Conservation (phyloP, 1,140 invertebrate species). For the Drosophila pallidifrons region DNA sequence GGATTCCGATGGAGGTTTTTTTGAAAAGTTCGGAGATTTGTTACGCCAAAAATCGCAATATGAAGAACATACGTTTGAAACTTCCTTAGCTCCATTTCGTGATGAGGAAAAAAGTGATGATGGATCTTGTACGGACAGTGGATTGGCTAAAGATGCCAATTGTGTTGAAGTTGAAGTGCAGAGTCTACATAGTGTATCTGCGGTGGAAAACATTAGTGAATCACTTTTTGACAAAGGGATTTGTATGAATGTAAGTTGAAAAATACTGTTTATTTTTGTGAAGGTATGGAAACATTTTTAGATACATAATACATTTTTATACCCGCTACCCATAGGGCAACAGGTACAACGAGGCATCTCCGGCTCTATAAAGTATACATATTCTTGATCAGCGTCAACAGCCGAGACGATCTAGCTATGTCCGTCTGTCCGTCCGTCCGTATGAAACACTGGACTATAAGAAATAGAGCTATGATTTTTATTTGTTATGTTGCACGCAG, state of each 20-base stretch:
- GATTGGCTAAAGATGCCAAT: constrained; percentile 23
- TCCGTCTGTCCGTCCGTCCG: too few relatives aligned
- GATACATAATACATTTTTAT: too few relatives aligned
- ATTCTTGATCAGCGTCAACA: too few relatives aligned
- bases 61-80: constrained; percentile 86
- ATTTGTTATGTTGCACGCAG: too few relatives aligned
- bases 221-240: constrained; percentile 82
- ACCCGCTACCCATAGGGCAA: too few relatives aligned
- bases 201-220: constrained; percentile 58
- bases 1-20: constrained; percentile 92
- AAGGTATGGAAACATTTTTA: too few relatives aligned
- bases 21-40: constrained; percentile 91
- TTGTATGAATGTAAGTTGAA: constrained; percentile 90
- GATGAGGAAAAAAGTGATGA: constrained; percentile 70
- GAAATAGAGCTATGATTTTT: too few relatives aligned
- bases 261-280: too few relatives aligned
- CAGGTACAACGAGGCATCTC: too few relatives aligned
- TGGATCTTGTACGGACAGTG: constrained; percentile 57
- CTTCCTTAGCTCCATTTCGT: constrained; percentile 85
- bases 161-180: constrained; percentile 32
- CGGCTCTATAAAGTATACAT: too few relatives aligned
- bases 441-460: too few relatives aligned
- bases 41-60: constrained; percentile 88
- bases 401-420: too few relatives aligned
- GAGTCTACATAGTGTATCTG: constrained; percentile 15